Conservation (phyloP, 2,113 vertebrate species). For the Rhinichthys klamathensis region DNA sequence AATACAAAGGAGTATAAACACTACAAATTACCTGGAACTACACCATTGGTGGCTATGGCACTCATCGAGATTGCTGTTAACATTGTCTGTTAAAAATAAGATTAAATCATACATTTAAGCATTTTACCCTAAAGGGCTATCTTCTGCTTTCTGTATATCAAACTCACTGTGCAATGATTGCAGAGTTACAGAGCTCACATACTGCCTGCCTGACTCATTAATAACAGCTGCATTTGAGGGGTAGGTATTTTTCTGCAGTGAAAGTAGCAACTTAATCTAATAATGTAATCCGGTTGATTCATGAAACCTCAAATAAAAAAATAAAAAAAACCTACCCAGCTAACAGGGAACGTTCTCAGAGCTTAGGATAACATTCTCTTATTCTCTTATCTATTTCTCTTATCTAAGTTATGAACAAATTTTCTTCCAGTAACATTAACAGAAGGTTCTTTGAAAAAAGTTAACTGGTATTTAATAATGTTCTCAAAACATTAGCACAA, state of each 20-base stretch:
- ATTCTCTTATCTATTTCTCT: no score
- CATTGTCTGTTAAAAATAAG: conserved; percentile 52
- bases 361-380: no score
- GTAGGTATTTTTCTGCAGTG: not conserved
- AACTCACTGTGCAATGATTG: not conserved
- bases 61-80: conserved; percentile 60
- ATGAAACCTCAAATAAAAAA: not conserved
- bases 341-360: no score
- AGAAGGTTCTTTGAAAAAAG: no score
- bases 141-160: not conserved
- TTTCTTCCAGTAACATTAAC: no score
- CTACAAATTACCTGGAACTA: conserved; percentile 54
- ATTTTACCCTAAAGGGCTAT: not conserved
- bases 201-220: not conserved
- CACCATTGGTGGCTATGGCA: conserved; percentile 57
- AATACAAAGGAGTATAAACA: not conserved
- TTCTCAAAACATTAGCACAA: no score
- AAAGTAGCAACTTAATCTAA: not conserved
- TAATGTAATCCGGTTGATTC: not conserved
- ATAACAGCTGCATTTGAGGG: not conserved
- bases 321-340: no score
- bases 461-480: no score
- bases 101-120: not conserved
- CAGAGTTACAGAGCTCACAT: not conserved
- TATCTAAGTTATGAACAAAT: no score